Conservation (phyloP, 2,797 vertebrate genomes). For the Enteromius treurensis region DNA sequence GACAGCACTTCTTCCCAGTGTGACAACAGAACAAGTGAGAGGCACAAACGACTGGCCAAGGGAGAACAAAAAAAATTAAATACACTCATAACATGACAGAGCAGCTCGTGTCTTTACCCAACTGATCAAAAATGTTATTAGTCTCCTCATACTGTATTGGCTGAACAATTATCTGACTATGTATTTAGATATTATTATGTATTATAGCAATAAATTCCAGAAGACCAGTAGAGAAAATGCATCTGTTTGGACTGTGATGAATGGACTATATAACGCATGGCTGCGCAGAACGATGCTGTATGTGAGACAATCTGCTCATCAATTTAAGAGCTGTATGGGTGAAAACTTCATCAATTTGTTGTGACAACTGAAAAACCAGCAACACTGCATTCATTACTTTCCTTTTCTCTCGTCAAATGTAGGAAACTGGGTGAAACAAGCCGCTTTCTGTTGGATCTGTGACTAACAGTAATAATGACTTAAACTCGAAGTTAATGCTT, state of each 20-base stretch:
- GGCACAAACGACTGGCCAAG: background rate
- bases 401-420: background rate
- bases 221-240: background rate
- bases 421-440: background rate
- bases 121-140: background rate
- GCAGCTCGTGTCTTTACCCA: background rate
- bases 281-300: background rate
- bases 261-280: background rate
- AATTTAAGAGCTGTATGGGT: background rate
- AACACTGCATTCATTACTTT: background rate
- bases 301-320: background rate
- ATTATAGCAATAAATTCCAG: background rate
- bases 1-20: conserved; percentile 52
- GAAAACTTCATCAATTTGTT: background rate
- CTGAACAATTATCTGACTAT: too few relatives aligned
- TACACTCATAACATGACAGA: background rate
- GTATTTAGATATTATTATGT: too few relatives aligned
- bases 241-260: background rate
- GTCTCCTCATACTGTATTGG: too few relatives aligned
- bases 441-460: background rate
- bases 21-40: conserved; percentile 60
- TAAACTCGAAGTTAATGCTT: background rate
- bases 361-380: background rate
- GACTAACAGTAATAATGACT: background rate
- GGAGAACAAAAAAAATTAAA: conserved; percentile 13